Conservation (phyloP, 2,888 invertebrate species). For the Tetragnatha montana region DNA sequence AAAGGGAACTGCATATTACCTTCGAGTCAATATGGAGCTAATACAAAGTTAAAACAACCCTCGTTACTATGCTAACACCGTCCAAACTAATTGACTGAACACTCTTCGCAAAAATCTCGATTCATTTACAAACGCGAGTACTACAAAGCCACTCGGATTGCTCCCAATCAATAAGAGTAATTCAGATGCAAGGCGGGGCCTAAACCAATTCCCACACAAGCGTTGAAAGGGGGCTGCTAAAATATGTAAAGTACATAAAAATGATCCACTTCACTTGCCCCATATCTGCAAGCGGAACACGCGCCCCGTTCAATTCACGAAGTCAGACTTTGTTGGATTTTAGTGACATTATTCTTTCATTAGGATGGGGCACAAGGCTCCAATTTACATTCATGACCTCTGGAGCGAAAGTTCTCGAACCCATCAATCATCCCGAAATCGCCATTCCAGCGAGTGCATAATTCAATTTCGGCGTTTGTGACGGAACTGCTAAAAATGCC, state of each 20-base stretch:
- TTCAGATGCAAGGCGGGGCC: background rate
- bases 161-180: background rate
- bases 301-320: constrained; percentile 20
- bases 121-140: no score
- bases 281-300: constrained; percentile 28
- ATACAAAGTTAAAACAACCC: no score
- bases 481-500: constrained; percentile 57
- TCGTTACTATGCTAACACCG: no score
- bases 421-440: constrained; percentile 63
- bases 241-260: constrained; percentile 6
- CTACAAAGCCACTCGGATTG: background rate
- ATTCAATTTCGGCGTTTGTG: constrained; percentile 61
- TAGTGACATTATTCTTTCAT: constrained; percentile 55
- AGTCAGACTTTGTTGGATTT: constrained; percentile 40
- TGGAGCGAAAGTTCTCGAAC: constrained; percentile 53
- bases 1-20: no score
- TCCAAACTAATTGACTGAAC: no score
- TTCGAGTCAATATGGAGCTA: no score
- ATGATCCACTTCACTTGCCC: constrained; percentile 7
- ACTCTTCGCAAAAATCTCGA: no score
- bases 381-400: constrained; percentile 66
- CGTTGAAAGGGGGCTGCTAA: background rate
- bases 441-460: constrained; percentile 34
- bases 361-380: constrained; percentile 29
- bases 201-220: background rate